Base-by-base conservation (phyloP, 2,888 invertebrate species). In the Gisinianus flammeolus region DNA sequence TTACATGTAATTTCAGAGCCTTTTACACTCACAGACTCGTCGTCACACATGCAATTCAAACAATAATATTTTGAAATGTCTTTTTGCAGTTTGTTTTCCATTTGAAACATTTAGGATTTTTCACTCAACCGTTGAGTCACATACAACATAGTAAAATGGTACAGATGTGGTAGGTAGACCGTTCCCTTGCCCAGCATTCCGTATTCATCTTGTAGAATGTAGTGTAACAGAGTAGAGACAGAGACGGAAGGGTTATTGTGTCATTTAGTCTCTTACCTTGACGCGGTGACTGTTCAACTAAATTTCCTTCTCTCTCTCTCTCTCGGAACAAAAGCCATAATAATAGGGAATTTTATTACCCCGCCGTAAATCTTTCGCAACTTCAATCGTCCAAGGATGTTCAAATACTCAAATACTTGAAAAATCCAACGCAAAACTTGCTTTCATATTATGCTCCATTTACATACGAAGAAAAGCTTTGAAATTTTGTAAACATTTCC, bases 321-420 rank as follows among this genome's bases (percentile, higher is more conserved):
- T 44, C 44, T 44, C 44, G 8, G n/a, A 44, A 12, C 44, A 44
- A 64, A 26, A 64, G 26, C 16, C 64, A 64, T n/a, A 26, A 58
- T 26, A 24, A 10, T n/a, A 24, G 22, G 26, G 26, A 64, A 19
- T 64, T 64, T 64, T 64, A 33, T 67, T 33, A n/a, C 67, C 67
- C 68, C 68, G 44, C 8, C 44, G 68, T 68, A 68, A 68, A 68
- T 68, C 68, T 68, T 68, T 68, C 24, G 68, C 33, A 68, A 68
- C 54, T 44, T 66, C 26, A 19, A 30, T n/a, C 26, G 30, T 64
- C 64, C 28, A 64, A 26, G 26, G 8, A 44, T 44, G n/a, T 44
- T 44, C 19, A 4, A 44, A 44, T 19, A 44, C 6, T 44, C 1
- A 44, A 44, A 44, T 44, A 44, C 44, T n/a, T n/a, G n/a, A 44